A percentile compares a stretch with the other conserved stretches of the same genome.
These are phyloP conservation scores for Lymantria dispar DNA, from an alignment of 2,888 invertebrate species.

Conservation along the genomic window DNA sequence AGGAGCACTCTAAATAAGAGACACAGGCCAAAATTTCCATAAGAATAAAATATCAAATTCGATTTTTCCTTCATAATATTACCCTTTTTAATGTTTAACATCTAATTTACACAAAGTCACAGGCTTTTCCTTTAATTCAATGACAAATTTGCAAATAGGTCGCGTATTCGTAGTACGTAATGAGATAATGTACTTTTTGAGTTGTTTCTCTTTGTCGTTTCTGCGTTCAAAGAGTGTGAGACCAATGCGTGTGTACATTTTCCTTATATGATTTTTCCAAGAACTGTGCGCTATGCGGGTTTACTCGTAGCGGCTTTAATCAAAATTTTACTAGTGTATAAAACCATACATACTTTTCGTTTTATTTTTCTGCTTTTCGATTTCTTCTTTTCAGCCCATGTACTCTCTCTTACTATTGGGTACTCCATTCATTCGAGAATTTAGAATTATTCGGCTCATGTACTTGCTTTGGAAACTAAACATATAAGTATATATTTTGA, in stretches of 20 bases:
- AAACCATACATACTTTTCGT: too few species aligned
- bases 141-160: constrained; percentile 8
- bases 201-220: constrained; percentile 5
- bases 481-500: too few species aligned
- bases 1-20: constrained; percentile 43
- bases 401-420: too few species aligned
- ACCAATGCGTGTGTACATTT: constrained; percentile 1
- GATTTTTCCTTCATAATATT: not conserved
- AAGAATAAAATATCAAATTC: not conserved
- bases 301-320: constrained; percentile 8
- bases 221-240: constrained; percentile 5
- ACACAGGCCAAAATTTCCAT: not conserved
- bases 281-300: constrained; percentile 7
- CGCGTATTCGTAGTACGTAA: constrained; percentile 6
- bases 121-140: constrained; percentile 13
- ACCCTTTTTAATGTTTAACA: not conserved
- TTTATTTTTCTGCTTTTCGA: too few species aligned
- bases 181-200: constrained; percentile 12
- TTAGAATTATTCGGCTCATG: too few species aligned
- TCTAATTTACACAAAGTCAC: constrained; percentile 16
- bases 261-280: constrained; percentile 9
- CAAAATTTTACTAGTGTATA: constrained; percentile 9
- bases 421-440: too few species aligned
- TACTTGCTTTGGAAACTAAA: too few species aligned
- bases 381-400: too few species aligned